Conservation (phyloP, 2,888 invertebrate species). For the Drosophila mimica region DNA sequence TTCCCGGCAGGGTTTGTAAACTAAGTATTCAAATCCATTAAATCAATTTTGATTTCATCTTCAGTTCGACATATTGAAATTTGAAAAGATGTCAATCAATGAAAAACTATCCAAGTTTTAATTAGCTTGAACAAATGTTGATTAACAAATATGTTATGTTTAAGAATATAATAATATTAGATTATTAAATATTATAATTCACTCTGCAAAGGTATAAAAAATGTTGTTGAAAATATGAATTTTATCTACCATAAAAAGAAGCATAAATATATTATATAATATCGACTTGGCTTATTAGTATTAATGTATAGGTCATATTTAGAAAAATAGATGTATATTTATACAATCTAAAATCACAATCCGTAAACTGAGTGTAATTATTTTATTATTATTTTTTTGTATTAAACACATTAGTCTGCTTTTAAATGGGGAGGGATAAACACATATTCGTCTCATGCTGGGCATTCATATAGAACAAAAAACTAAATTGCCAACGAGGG, state of each 20-base stretch:
- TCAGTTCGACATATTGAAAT: not conserved
- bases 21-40: not conserved
- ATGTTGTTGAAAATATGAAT: not conserved
- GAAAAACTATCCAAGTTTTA: not conserved
- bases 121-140: too few species aligned
- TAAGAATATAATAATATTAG: not conserved
- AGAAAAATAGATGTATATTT: not conserved
- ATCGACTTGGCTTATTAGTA: not conserved
- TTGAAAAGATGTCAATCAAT: not conserved
- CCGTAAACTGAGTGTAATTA: not conserved
- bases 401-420: constrained; percentile 8
- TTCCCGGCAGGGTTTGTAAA: not conserved
- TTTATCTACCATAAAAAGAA: not conserved
- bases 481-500: not conserved
- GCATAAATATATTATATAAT: not conserved
- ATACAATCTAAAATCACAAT: not conserved
- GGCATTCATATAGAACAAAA: not conserved
- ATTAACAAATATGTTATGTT: not conserved
- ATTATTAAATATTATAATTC: not conserved
- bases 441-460: not conserved
- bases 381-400: not conserved
- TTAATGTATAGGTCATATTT: not conserved
- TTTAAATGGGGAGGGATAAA: not conserved
- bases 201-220: not conserved
- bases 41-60: not conserved